Evolutionary conservation across 2,888 invertebrate genomes (phyloP), one percentile per base, ranked within the genome.

Genomic region (Cephalotes varians): DNA sequence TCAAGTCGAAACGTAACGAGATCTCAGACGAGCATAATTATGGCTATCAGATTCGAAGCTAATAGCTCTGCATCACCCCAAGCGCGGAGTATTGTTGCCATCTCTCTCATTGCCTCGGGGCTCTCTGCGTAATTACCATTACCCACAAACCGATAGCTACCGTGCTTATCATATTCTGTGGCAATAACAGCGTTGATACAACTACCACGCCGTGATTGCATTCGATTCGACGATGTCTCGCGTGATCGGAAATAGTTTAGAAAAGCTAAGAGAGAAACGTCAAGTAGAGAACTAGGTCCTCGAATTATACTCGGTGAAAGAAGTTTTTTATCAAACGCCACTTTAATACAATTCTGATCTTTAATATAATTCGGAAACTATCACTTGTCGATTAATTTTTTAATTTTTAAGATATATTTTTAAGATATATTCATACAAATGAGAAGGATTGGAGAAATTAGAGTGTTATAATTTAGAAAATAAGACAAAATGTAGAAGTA

Each of bases 111-210:
- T 87, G 92, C 92, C 92, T 87, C 81, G 82, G 85, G 92, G 91
- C 88, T 88, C 90, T 85, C 88, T 83, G 85, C 87, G 91, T 92
- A 92, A 92, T 92, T 92, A 92, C 92, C 93, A 91, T 92, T 92
- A 91, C 89, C 92, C 90, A 85, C 91, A 90, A 90, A 89, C 92
- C 91, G 92, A 92, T 92, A 90, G 88, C 88, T 87, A 83, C 85
- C 82, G 79, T 90, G 91, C 92, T 93, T 93, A 93, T 93, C 92
- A 92, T 92, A 93, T 92, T 93, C 92, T 86, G 84, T 71, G 87
- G 87, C 87, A 87, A 88, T 90, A 89, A 88, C 81, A 83, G 67
- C 87, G 85, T 85, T 86, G 90, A 86, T 88, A 83, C 88, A 89
- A 85, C 87, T 85, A 87, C 91, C 85, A 74, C 82, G 67, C 82